phyloP scores from a whole-genome alignment of 2,113 vertebrate species.

The Sakesphorus luctuosus region DNA sequence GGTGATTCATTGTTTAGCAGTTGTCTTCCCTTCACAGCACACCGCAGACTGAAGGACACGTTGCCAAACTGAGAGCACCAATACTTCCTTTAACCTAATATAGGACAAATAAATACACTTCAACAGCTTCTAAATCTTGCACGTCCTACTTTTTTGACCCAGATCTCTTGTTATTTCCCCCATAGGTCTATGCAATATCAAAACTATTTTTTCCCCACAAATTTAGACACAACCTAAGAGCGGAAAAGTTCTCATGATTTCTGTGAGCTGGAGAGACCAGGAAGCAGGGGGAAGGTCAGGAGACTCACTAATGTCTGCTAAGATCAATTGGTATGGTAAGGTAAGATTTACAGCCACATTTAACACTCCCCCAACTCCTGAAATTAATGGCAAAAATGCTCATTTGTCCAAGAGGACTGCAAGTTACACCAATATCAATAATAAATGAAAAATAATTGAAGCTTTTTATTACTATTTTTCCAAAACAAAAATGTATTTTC shows the following conservation, averaged over 20 bases:
- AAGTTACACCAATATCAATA: neutral
- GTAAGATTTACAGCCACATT: neutral
- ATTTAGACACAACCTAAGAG: conserved; percentile 28
- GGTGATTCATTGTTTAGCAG: conserved; percentile 53
- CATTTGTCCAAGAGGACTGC: neutral
- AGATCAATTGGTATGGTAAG: neutral
- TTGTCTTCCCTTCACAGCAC: conserved; percentile 39
- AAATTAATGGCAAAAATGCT: neutral
- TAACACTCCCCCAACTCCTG: neutral
- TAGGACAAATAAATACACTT: conserved; percentile 61
- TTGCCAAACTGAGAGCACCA: conserved; percentile 53
- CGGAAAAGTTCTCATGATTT: neutral
- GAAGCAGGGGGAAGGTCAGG: neutral
- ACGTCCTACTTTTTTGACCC: conserved; percentile 59
- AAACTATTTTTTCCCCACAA: conserved; percentile 37
- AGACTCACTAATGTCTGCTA: neutral
- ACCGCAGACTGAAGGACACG: conserved; percentile 35
- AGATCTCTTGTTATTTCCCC: conserved; percentile 43
- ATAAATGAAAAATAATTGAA: neutral
- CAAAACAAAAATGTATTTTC: conserved; percentile 21
- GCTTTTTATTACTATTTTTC: neutral
- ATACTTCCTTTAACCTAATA: conserved; percentile 61
- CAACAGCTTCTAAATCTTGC: conserved; percentile 43
- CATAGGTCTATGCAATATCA: neutral
- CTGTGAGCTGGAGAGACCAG: neutral